phyloP scores from a whole-genome alignment of 2,888 invertebrate species.

The Pinctada fucata region DNA sequence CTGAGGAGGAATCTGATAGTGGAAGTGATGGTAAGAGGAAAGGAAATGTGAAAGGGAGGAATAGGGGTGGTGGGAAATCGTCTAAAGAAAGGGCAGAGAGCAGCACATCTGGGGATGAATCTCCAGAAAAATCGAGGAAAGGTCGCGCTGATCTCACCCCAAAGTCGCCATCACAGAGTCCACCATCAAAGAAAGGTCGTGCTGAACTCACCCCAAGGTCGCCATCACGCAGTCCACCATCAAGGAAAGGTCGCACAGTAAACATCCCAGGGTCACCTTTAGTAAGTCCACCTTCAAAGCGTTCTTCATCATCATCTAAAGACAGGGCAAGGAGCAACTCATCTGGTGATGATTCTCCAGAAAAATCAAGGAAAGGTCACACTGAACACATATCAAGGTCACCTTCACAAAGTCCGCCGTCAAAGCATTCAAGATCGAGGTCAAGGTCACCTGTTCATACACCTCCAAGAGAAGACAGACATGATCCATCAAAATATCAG shows the following conservation, averaged over 20 bases:
- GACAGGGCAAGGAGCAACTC: not conserved
- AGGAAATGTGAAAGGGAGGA: too few relatives aligned
- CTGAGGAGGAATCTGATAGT: too few relatives aligned
- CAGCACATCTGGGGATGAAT: conserved; percentile 11
- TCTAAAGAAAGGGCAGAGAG: not conserved
- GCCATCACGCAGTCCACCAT: not conserved
- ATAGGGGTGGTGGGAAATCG: not conserved
- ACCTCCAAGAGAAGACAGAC: conserved; percentile 16
- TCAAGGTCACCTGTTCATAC: conserved; percentile 18
- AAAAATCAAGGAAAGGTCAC: not conserved
- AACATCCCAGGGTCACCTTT: not conserved
- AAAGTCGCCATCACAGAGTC: conserved; percentile 70
- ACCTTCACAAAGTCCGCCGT: conserved; percentile 5
- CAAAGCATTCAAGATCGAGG: too few relatives aligned
- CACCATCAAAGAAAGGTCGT: conserved; percentile 71
- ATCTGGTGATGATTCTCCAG: conserved; percentile 12
- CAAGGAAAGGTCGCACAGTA: not conserved
- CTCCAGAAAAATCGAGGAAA: conserved; percentile 1
- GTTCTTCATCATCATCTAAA: not conserved
- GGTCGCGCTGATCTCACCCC: not conserved
- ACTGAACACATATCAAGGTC: not conserved
- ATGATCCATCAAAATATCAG: conserved; percentile 19
- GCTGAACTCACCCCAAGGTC: conserved; percentile 30
- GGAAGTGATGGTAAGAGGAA: too few relatives aligned
- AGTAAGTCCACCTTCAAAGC: conserved; percentile 7